Evolutionary conservation across 2,888 invertebrate species (phyloP).

Genomic region (Zygothrica quintamaculata): DNA sequence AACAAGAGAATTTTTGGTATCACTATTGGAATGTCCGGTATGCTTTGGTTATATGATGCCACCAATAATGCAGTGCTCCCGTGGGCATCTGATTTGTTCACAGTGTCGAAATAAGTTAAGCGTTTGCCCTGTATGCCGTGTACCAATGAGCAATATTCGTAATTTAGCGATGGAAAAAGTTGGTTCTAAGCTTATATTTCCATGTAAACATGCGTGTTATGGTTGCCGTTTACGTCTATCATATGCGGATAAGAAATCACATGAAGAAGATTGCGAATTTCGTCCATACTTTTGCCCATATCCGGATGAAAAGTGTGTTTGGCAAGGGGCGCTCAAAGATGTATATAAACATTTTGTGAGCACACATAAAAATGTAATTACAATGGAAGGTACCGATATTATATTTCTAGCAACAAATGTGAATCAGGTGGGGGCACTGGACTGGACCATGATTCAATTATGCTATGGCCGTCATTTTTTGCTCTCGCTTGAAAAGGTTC

Average conservation of each 20-base stretch:
- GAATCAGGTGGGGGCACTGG: conserved; percentile 99
- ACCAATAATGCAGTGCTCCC: conserved; percentile 99
- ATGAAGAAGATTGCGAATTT: conserved; percentile 99
- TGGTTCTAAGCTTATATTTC: conserved; percentile 98
- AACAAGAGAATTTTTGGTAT: conserved; percentile 80
- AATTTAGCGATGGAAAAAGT: conserved; percentile 99
- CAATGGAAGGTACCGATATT: conserved; percentile 99
- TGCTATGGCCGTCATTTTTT: conserved; percentile 99
- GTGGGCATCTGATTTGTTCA: conserved; percentile 98
- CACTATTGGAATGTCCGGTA: conserved; percentile 98
- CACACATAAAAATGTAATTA: conserved; percentile 98
- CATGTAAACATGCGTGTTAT: conserved; percentile 98
- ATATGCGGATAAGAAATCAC: conserved; percentile 98
- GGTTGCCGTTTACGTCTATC: conserved; percentile 96
- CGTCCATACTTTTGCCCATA: conserved; percentile 99
- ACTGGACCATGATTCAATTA: conserved; percentile 99
- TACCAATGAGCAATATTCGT: conserved; percentile 97
- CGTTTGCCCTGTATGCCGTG: conserved; percentile 98
- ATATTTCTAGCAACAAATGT: conserved; percentile 99
- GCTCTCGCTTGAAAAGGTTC: conserved; percentile 99
- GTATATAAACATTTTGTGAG: conserved; percentile 99
- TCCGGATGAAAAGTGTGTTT: conserved; percentile 99
- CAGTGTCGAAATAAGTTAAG: conserved; percentile 97
- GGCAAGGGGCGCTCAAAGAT: conserved; percentile 99
- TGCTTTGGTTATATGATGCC: conserved; percentile 99